Evolutionary conservation across 1,140 invertebrate genomes (phyloP), one percentile per base, ranked within the genome.

Genomic region (Pseudomyrmex flavicornis): DNA sequence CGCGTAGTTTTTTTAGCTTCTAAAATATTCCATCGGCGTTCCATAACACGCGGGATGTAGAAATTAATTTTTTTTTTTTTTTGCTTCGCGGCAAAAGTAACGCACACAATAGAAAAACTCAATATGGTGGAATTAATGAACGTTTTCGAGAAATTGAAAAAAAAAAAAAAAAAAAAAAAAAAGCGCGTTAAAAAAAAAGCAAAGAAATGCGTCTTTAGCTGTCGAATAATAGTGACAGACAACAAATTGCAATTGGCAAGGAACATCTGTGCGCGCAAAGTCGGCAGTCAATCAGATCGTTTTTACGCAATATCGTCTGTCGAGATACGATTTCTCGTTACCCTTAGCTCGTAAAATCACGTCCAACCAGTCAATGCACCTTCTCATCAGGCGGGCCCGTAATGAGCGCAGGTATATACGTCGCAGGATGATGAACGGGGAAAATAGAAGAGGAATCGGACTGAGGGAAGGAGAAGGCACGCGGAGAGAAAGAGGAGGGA

Each of bases 361-460:
- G 73, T 77, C 82, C 74, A 69, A 79, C 35, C 26, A 22, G 22
- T 13, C 62, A 20, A 52, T 61, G 63, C 63, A 46, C 46, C 75
- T 77, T 84, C 82, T 84, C 85, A 75, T 88, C 44, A 80, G 52
- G 52, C 63, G 77, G 74, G 75, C 54, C 35, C 74, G 83, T 88
- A 87, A 88, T 80, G 68, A 70, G 76, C 86, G 85, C 74, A 82
- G 85, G 80, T 80, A 75, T 74, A 83, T 35, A 35, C 35, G 35
- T 7, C 35, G 80, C 9, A 77, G 20, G 61, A 83, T 61, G 75
- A 82, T 46, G 61, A 56, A 73, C 56, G 69, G 68, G 82, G 70
- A 85, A 82, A 80, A 75, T 82, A 74, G 59, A 63, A 22, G 76
- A 20, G 83, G 62, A 20, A 80, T 59, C 58, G 22, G 22, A 22